Evolutionary conservation across 2,113 vertebrate species (phyloP).

Genomic region (Phaethon lepturus): DNA sequence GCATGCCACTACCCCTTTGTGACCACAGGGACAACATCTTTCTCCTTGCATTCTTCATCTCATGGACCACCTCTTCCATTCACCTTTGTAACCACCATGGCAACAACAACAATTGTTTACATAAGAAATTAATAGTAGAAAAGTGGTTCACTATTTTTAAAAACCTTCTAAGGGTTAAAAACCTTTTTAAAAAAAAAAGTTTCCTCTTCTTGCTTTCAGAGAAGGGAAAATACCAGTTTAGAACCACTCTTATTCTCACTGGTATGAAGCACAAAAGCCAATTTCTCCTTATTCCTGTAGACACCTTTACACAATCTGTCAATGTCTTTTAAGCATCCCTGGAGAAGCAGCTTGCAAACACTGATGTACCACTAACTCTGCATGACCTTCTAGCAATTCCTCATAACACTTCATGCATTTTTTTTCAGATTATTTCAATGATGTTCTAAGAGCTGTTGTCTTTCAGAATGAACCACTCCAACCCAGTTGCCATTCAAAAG

Average conservation of each 20-base stretch:
- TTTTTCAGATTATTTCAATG: background rate
- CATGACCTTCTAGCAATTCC: background rate
- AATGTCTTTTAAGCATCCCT: background rate
- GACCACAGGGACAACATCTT: background rate
- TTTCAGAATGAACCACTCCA: background rate
- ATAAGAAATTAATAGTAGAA: background rate
- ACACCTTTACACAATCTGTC: background rate
- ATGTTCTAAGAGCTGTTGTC: background rate
- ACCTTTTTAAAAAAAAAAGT: background rate
- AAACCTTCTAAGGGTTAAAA: background rate
- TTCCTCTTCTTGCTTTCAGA: background rate
- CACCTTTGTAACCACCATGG: background rate
- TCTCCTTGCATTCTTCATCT: background rate
- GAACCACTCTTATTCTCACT: background rate
- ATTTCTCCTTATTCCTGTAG: background rate
- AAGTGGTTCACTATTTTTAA: background rate
- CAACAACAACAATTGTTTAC: constrained; percentile 2
- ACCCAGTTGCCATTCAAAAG: background rate
- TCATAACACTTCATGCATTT: background rate
- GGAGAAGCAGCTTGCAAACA: background rate
- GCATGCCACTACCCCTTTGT: background rate
- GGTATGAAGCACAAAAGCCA: background rate
- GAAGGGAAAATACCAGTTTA: background rate
- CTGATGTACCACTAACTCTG: background rate
- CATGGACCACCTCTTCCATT: background rate